Base-by-base conservation (phyloP, 92 coral and sea anemone species). In the Zoanthus solanderi region DNA sequence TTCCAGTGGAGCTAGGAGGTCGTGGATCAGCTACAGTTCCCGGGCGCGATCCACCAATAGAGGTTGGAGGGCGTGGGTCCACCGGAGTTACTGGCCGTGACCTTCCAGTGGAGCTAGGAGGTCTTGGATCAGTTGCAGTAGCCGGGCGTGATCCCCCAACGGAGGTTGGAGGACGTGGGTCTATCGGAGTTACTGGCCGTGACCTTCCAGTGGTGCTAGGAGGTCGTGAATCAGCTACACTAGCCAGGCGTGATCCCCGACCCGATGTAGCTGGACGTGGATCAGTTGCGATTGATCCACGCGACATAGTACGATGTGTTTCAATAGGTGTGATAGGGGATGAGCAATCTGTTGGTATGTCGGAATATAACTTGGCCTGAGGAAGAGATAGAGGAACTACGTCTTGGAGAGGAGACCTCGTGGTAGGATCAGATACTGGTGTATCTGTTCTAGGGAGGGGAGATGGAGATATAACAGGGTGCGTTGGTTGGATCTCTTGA, bases 391-490 rank as follows among this genome's bases (percentile, higher is more conserved):
- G 9, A 7, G 81, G 44, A 76, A 17, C 52, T 76, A 52, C 66
- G n/a, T 56, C 81, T 48, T 63, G 81, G 29, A 50, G 37, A 30
- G 45, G 3, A 12, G 81, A 76, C 28, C 32, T 16, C 11, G n/a
- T n/a, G 32, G 5, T 31, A 16, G 66, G n/a, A 10, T 53, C 30
- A 29, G 63, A 65, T 12, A 11, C 29, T 29, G 65, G 81, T 29
- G 66, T 50, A 13, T 52, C 42, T 76, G 32, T 76, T 4, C 81
- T 65, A 52, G 81, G 81, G 81, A 34, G 65, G 12, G 81, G 81
- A 4, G 46, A 65, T 76, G 81, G 81, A 12, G 81, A 53, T 12
- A 9, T 76, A 28, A 63, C 81, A 50, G 63, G 81, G 81, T 63
- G 50, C 14, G 81, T 63, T 52, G 66, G 81, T 31, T 42, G 65